Conservation (phyloP, 2,113 vertebrate genomes). For the Leucopsar rothschildi region DNA sequence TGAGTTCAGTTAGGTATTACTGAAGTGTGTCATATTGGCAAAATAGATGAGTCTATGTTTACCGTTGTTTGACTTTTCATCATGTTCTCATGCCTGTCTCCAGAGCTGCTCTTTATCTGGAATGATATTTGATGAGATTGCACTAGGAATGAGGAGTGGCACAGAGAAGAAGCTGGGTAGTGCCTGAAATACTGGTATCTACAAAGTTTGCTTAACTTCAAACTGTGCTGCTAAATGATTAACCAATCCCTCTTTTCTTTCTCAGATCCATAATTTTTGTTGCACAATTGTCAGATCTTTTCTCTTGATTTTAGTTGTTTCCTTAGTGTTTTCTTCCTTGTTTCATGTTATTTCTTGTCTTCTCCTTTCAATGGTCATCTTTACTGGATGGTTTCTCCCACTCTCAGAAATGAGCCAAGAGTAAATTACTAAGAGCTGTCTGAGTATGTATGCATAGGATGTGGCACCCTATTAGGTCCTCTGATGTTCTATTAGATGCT, state of each 20-base stretch:
- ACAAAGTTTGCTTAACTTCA: neutral
- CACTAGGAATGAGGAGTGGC: constrained; percentile 23
- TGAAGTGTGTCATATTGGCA: neutral
- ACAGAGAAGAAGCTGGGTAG: neutral
- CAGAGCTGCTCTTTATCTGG: neutral
- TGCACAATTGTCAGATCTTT: constrained; percentile 13
- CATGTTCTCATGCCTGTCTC: neutral
- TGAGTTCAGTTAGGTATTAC: neutral
- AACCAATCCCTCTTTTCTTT: neutral
- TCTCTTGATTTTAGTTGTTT: neutral
- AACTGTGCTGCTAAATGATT: neutral
- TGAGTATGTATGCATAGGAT: neutral
- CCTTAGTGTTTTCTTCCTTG: neutral
- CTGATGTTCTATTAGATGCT: neutral
- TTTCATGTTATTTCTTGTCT: neutral
- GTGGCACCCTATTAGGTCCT: neutral
- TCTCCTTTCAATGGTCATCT: neutral
- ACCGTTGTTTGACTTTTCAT: neutral
- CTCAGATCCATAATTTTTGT: neutral
- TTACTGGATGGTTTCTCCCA: neutral
- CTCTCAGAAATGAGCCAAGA: neutral
- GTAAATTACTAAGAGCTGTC: neutral
- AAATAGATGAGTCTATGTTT: neutral
- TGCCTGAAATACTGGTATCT: neutral
- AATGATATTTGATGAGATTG: constrained; percentile 1